A percentile compares a stretch with the other conserved stretches of the same genome.
Evolutionary conservation across 2,797 vertebrate species (phyloP).

Genomic region (Sciaenops ocellatus): DNA sequence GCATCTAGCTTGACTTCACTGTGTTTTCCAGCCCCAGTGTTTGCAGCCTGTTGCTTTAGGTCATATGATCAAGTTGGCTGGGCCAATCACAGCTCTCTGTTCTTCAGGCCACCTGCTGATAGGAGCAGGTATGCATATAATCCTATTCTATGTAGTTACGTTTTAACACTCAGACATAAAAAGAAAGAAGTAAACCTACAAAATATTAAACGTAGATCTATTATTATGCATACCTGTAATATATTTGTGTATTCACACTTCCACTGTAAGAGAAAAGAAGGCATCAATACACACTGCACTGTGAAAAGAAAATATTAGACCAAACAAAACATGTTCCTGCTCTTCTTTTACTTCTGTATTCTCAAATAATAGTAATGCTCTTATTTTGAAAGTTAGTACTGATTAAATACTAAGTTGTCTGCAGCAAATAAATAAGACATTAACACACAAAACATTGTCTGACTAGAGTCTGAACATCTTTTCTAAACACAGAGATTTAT

Average conservation of each 20-base stretch:
- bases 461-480: not conserved
- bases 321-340: not conserved
- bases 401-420: constrained; percentile 3
- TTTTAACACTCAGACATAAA: too few relatives aligned
- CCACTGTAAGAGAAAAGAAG: not conserved
- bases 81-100: constrained; percentile 58
- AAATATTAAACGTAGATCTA: not conserved
- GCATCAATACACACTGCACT: not conserved
- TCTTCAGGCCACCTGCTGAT: constrained; percentile 2
- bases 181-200: not conserved
- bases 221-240: not conserved
- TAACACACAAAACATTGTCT: constrained; percentile 15
- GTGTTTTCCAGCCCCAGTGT: not conserved
- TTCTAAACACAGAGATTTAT: not conserved
- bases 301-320: not conserved
- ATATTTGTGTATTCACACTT: not conserved
- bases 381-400: constrained; percentile 7
- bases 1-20: not conserved
- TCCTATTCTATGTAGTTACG: not conserved
- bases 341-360: constrained; percentile 10
- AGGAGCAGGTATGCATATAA: not conserved
- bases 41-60: constrained; percentile 43
- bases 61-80: constrained; percentile 61
- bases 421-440: constrained; percentile 56
- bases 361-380: not conserved